Evolutionary conservation across 2,113 vertebrate genomes (phyloP), one percentile per base, ranked within the genome.

Genomic region (Mesoclemmys tuberculata): DNA sequence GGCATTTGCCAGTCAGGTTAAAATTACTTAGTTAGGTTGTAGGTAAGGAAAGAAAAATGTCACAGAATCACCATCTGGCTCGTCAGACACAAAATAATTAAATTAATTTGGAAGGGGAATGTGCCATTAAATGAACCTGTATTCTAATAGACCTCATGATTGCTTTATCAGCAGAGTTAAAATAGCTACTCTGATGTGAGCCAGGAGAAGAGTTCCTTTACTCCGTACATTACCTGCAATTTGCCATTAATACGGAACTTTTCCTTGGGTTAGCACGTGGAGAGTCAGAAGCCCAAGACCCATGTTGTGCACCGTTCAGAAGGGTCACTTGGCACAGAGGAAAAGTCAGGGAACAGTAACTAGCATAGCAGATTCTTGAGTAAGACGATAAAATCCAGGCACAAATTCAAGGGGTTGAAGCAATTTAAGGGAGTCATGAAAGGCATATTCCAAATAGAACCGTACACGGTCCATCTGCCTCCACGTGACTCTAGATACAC

Each of bases 31-130:
- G 49, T 13, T 49, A 52, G 51, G 51, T 52, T 52, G 16, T 52
- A 52, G 51, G 14, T 52, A 18, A 52, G 51, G 51, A 52, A 16
- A 18, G 51, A 52, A 52, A 52, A 52, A 52, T 52, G 51, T 52
- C 51, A 52, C 51, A 16, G 51, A 52, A 52, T 52, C 51, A 52
- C 13, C 14, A 14, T 52, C 51, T 52, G 51, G 51, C 13, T 52
- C 51, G 18, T 52, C 51, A 92, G 74, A 90, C 95, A 80, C 90
- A 89, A 96, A 97, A 92, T 95, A 52, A 93, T 89, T 94, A 94
- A 95, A 96, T 95, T 94, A 95, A 84, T 89, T 84, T 54, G 74
- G n/a, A 84, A 89, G 90, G 85, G 84, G 0, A 26, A 74, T 26
- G 46, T 86, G 78, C 82, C 41, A 5, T 82, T 88, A 77, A 78